Evolutionary conservation across 2,797 vertebrate genomes (phyloP), one percentile per base, ranked within the genome.

Genomic region (Loriculus beryllinus): DNA sequence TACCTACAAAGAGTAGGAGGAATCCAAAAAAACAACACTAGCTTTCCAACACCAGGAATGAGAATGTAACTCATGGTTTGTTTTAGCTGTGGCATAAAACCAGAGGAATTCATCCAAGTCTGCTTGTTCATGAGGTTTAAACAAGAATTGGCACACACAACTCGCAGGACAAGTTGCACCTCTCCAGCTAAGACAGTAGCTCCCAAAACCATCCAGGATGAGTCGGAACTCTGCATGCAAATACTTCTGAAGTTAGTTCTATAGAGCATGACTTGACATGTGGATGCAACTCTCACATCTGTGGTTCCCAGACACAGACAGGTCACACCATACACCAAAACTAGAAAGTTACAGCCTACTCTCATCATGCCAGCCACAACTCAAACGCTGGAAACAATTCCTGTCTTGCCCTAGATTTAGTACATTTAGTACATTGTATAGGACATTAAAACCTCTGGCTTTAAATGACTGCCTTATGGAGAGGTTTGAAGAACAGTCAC

Each of bases 221-320:
- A 70, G 19, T 23, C 19, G 52, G 47, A 92, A 67, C 7, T 71
- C n/a, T 40, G 45, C 9, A 11, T 17, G 21, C 9, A 92, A 76
- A 65, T 23, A 63, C 7, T 33, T 57, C n/a, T n/a, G 28, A 80
- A 77, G 78, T 63, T 68, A 82, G 75, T 48, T 64, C 54, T 76
- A 13, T 0, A 0, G 39, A 0, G 2, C 12, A 37, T 14, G 6
- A 17, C 35, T 91, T 45, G 21, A 51, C n/a, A 71, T 0, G 0
- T 12, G 33, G 28, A 51, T 19, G 3, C 39, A 49, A 26, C 25
- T 62, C 68, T 39, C 45, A 82, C 1, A 8, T 35, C 51, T 29
- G 9, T 42, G 15, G 23, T 63, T 88, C 40, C 35, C 51, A 83
- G 29, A 45, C 21, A 39, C 0, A 2, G 10, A 72, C 15, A 83